Conservation (phyloP, 2,113 vertebrate species). For the Climacteris rufus region DNA sequence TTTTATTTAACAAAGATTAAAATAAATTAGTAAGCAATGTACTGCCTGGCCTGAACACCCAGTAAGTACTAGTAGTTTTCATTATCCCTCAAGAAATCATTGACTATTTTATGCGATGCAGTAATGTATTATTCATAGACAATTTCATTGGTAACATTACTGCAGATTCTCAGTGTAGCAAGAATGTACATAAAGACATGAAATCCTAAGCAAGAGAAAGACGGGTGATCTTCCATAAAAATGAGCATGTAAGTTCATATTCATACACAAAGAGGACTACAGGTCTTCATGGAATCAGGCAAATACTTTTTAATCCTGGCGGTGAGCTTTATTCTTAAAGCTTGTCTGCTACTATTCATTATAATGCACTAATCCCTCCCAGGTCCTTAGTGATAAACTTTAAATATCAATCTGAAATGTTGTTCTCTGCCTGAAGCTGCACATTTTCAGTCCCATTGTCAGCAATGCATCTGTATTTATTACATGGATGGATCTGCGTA, state of each 20-base stretch:
- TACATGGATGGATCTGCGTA: rapidly evolving
- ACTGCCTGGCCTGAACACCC: not conserved
- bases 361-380: not conserved
- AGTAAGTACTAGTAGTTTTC: not conserved
- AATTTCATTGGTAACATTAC: slow-evolving; percentile 5
- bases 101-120: not conserved
- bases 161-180: not conserved
- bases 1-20: slow-evolving; percentile 36
- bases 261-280: not conserved
- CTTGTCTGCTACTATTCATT: not conserved
- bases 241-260: not conserved
- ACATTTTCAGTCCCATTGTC: not conserved
- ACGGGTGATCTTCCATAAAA: not conserved
- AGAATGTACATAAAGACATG: not conserved
- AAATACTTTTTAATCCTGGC: not conserved
- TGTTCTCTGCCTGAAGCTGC: not conserved
- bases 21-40: slow-evolving; percentile 10
- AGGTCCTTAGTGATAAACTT: not conserved
- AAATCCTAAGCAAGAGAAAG: not conserved
- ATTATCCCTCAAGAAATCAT: slow-evolving; percentile 29
- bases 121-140: slow-evolving; percentile 56
- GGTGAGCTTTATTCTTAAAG: not conserved
- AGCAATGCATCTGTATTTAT: not conserved
- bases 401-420: not conserved
- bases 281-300: not conserved